Evolutionary conservation across 2,113 vertebrate species (phyloP).

Genomic region (Lepidothrix coronata): DNA sequence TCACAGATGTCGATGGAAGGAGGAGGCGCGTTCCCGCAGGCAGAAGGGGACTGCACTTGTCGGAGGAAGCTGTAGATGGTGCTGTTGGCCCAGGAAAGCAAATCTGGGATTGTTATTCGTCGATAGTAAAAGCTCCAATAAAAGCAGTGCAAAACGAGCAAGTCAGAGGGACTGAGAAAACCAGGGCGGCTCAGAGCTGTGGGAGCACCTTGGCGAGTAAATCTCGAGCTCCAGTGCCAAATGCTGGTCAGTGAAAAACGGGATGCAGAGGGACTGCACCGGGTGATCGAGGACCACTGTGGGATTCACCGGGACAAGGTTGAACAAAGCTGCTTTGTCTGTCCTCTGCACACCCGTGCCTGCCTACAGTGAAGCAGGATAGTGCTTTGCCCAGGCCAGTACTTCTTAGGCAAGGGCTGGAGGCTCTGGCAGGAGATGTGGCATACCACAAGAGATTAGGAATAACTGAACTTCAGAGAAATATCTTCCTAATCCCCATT

Average conservation of each 20-base stretch:
- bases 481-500: not conserved
- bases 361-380: not conserved
- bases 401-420: not conserved
- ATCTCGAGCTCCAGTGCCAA: not conserved
- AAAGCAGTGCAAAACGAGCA: not conserved
- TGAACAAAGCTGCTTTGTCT: not conserved
- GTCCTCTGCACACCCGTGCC: not conserved
- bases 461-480: not conserved
- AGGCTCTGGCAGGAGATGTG: not conserved
- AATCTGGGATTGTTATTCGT: rapidly evolving
- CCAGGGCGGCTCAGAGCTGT: not conserved
- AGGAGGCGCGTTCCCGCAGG: rapidly evolving
- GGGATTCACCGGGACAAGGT: rapidly evolving
- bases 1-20: not conserved
- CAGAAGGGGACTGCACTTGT: rapidly evolving
- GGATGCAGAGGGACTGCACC: rapidly evolving
- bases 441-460: not conserved
- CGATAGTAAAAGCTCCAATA: rapidly evolving
- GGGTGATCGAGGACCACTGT: rapidly evolving
- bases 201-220: not conserved
- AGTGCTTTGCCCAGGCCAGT: not conserved
- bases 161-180: not conserved
- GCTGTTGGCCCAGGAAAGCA: conserved; percentile 33
- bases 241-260: not conserved
- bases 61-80: conserved; percentile 16